Base-by-base conservation (phyloP, 2,797 vertebrate species). In the Phataginus tetradactyla region DNA sequence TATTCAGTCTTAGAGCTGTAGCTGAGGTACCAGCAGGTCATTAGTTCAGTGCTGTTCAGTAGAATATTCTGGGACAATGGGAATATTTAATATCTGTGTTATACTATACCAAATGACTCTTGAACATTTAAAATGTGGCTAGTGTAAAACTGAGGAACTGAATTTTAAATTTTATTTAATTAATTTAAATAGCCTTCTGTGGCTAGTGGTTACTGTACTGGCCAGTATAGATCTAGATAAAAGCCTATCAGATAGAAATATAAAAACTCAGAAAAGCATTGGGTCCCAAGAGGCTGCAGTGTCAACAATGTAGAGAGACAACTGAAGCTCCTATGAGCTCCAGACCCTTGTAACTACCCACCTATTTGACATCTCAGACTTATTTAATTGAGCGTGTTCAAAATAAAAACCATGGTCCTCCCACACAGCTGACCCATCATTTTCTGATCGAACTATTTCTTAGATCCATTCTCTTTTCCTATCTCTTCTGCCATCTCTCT, bases 131-230 rank as follows among this genome's bases (percentile, higher is more conserved):
- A 93, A 80, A 85, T 85, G 32, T 77, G 49, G 45, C 53, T 37
- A 18, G 14, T 79, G n/a, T 2, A 66, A 45, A 45, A 89, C 25
- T 2, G 15, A 80, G 17, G 23, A 91, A 42, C 11, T 83, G 53
- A 32, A 80, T 80, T 91, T 94, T 89, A 42, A 37, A 63, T 93
- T 57, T 72, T 71, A 53, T 55, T 94, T 51, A 51, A 42, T 85
- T 55, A 80, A 85, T 75, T 92, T 87, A 51, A 91, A 74, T 34
- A 71, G 68, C 14, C 7, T 9, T 25, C 18, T 55, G 7, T 86
- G 42, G 25, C 20, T 39, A 59, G 10, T 27, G 49, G 55, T 37
- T 59, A 55, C 42, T 17, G 0, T 59, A 21, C 13, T 39, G 13
- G 71, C 45, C 25, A 55, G 17, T 3, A 49, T 13, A 86, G 51